Evolutionary conservation across 1,140 invertebrate genomes (phyloP), one percentile per base, ranked within the genome.

Genomic region (Bombus confusus): DNA sequence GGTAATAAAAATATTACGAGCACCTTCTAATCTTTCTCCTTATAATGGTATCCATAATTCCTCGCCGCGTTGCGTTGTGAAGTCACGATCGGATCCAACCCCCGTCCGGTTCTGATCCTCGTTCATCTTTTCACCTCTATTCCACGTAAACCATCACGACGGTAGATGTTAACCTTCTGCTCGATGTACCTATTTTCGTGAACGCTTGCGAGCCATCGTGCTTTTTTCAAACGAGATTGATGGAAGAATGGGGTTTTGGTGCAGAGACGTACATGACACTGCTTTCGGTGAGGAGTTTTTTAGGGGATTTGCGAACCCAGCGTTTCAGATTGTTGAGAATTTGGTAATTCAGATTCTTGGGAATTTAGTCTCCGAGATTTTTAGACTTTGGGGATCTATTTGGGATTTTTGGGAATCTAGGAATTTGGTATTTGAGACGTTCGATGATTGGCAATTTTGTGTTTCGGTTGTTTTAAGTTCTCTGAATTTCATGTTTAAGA

Each of bases 1-100:
- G 89, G 87, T 90, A 90, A 92, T 93, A 92, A 93, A 93, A 93
- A 93, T 92, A 92, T 93, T 93, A 93, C 90, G 91, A 91, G 88
- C 77, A 79, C 84, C 86, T 28, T 92, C 88, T 93, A 93, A 93
- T 92, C 91, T 92, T 92, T 91, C 86, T 66, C 87, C 88, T 86
- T 92, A 92, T 92, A 93, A 93, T 91, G 89, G 91, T 91, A 87
- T 93, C 91, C 91, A 92, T 93, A 92, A 93, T 93, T 93, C 88
- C 89, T 91, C 34, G 78, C 47, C 66, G 64, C 86, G 91, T 90
- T 88, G 85, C 86, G 91, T 90, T 88, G 85, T 88, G 82, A 83
- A 89, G 87, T 90, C 91, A 88, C 87, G 91, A 92, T 91, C 91
- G 86, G 28, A 31, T 12, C 25, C 52, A 25, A 59, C 43, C 57